Evolutionary conservation across 2,113 vertebrate genomes (phyloP).

Genomic region (Colaptes auratus): DNA sequence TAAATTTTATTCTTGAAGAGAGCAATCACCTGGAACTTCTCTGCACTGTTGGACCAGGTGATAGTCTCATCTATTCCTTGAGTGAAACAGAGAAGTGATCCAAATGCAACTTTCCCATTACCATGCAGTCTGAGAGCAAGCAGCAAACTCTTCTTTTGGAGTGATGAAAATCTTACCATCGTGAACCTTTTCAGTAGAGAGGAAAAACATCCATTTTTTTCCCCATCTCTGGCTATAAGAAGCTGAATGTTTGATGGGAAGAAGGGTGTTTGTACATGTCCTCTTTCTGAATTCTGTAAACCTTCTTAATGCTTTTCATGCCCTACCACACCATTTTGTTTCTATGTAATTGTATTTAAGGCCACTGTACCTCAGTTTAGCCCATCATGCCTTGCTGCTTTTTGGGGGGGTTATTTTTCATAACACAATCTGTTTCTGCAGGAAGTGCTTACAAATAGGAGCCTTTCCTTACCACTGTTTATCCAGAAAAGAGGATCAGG

Average conservation of each 20-base stretch:
- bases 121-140: neutral
- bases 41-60: neutral
- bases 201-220: neutral
- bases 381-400: neutral
- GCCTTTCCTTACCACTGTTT: neutral
- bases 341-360: neutral
- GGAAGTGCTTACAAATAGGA: neutral
- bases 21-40: neutral
- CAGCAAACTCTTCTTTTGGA: neutral
- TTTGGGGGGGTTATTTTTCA: neutral
- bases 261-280: neutral
- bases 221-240: neutral
- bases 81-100: neutral
- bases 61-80: neutral
- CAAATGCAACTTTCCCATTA: neutral
- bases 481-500: neutral
- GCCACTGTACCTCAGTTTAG: neutral
- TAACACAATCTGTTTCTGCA: neutral
- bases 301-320: neutral
- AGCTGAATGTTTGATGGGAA: neutral
- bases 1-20: neutral
- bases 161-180: neutral
- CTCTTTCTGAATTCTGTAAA: neutral
- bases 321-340: neutral
- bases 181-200: neutral